A percentile compares a stretch with the other conserved stretches of the same genome.
Conservation (phyloP, 2,797 vertebrate species). For the Hyperoplus immaculatus region DNA sequence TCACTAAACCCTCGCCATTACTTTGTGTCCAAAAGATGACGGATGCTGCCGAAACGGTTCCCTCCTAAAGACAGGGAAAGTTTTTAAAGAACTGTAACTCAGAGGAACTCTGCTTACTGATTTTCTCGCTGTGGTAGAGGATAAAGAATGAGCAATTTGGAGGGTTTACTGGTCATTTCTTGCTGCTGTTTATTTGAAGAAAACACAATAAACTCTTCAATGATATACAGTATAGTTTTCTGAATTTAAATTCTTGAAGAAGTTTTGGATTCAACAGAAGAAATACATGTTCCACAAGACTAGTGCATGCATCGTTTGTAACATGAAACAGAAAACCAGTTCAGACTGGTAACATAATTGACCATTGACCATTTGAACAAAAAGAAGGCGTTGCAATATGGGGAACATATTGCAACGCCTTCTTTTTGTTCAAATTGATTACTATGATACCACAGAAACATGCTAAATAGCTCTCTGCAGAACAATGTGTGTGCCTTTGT, state of each 20-base stretch:
- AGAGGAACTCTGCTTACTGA: conserved; percentile 15
- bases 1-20: conserved; percentile 52
- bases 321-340: conserved; percentile 7
- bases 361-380: background rate
- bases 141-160: conserved; percentile 11
- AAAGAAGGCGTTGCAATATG: conserved; percentile 2
- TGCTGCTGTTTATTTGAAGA: conserved; percentile 13
- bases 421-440: conserved; percentile 31
- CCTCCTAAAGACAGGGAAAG: conserved; percentile 35
- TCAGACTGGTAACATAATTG: conserved; percentile 19
- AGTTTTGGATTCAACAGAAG: background rate
- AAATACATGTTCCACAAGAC: conserved; percentile 1
- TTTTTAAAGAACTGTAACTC: conserved; percentile 51
- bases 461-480: conserved; percentile 42
- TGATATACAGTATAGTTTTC: background rate
- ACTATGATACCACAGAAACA: conserved; percentile 35
- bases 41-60: conserved; percentile 49
- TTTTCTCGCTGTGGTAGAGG: conserved; percentile 20
- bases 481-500: conserved; percentile 53
- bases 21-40: conserved; percentile 62
- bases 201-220: conserved; percentile 13
- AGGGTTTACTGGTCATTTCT: conserved; percentile 5
- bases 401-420: conserved; percentile 7
- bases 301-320: conserved; percentile 4
- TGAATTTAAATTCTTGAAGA: conserved; percentile 1